Evolutionary conservation across 2,113 vertebrate species (phyloP).

Genomic region (Stigmatopora nigra): DNA sequence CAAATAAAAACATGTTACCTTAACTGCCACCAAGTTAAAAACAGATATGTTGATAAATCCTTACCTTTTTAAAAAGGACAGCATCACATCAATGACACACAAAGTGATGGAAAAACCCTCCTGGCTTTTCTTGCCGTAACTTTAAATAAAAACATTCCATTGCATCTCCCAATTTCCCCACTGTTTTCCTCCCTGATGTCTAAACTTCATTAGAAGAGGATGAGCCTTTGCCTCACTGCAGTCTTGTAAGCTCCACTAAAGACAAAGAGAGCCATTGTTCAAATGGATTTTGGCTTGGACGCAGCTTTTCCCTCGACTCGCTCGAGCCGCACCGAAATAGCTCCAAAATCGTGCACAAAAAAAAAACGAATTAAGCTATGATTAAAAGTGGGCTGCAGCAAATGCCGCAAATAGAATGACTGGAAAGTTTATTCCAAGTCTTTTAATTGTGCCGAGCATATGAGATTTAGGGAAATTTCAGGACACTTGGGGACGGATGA

Average conservation of each 20-base stretch:
- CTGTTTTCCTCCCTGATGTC: background rate
- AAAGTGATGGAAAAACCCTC: background rate
- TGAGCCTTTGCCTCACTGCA: constrained; percentile 8
- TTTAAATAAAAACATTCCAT: too few species aligned
- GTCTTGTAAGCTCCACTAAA: constrained; percentile 4
- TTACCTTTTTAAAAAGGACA: background rate
- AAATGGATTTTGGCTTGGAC: constrained; percentile 31
- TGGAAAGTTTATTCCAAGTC: constrained; percentile 21
- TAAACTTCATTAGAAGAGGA: background rate
- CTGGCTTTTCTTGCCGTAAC: constrained; percentile 31
- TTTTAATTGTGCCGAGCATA: constrained; percentile 18
- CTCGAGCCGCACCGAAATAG: constrained; percentile 28
- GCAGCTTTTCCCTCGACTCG: constrained; percentile 14
- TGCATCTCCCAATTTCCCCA: too few species aligned
- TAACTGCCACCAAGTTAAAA: background rate
- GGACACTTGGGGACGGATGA: constrained; percentile 12
- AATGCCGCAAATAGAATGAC: constrained; percentile 29
- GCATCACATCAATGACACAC: background rate
- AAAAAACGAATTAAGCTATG: constrained; percentile 37
- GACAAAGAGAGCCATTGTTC: constrained; percentile 36
- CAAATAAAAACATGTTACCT: background rate
- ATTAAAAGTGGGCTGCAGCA: constrained; percentile 10
- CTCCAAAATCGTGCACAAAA: constrained; percentile 10
- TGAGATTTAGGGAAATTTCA: background rate
- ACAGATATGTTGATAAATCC: background rate